A percentile compares a stretch with the other conserved stretches of the same genome.
phyloP scores from a whole-genome alignment of 1,140 invertebrate species.

The Ips nitidus region DNA sequence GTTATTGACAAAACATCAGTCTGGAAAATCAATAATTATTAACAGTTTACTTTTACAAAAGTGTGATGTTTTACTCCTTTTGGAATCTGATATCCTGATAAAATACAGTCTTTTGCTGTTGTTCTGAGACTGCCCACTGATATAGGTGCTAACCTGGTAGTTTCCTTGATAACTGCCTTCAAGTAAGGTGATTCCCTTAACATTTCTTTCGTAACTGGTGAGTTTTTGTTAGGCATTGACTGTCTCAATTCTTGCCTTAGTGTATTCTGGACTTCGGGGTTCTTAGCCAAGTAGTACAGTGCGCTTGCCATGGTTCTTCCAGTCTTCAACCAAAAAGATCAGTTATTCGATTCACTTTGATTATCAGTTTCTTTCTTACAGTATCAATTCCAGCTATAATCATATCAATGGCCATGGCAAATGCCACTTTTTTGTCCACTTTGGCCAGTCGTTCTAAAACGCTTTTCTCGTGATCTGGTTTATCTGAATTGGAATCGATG shows the following conservation, averaged over 20 bases:
- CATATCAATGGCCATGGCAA: constrained; percentile 71
- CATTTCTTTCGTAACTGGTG: constrained; percentile 48
- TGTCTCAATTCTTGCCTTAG: constrained; percentile 40
- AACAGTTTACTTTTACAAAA: constrained; percentile 10
- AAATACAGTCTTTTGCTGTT: constrained; percentile 57
- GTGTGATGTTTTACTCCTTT: constrained; percentile 59
- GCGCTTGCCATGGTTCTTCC: constrained; percentile 37
- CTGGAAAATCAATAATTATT: constrained; percentile 32
- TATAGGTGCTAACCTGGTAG: constrained; percentile 59
- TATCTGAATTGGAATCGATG: constrained; percentile 40
- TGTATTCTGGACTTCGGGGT: constrained; percentile 41
- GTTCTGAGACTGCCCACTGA: constrained; percentile 55
- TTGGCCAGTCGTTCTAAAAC: constrained; percentile 59
- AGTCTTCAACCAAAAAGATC: constrained; percentile 38
- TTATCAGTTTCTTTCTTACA: constrained; percentile 51
- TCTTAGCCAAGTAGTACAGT: constrained; percentile 43
- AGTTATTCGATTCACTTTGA: neutral
- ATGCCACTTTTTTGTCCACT: constrained; percentile 58
- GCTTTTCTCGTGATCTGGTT: constrained; percentile 51
- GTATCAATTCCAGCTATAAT: constrained; percentile 76
- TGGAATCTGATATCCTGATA: constrained; percentile 61
- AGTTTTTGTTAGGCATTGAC: constrained; percentile 42
- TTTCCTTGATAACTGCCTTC: constrained; percentile 67
- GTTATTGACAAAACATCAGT: constrained; percentile 32
- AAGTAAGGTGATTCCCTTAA: constrained; percentile 62